These are phyloP conservation scores for Xiphorhynchus erythropygius DNA, from an alignment of 2,797 vertebrate genomes.

Conservation along the genomic window DNA sequence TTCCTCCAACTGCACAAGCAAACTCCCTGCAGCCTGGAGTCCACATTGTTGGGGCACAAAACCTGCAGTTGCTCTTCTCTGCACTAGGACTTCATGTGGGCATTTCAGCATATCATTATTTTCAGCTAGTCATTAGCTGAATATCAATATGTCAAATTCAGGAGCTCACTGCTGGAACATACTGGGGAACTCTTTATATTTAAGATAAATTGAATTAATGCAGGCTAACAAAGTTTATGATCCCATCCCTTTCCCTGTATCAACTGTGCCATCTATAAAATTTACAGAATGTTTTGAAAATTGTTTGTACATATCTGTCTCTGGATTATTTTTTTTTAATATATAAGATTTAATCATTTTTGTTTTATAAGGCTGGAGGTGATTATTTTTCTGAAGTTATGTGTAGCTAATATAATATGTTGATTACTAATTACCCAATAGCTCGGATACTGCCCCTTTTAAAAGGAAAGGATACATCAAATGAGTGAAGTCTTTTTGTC, in stretches of 20 bases:
- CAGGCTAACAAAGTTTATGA: background rate
- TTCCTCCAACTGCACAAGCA: background rate
- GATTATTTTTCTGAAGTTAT: constrained; percentile 26
- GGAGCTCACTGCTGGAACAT: background rate
- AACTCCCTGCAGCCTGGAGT: background rate
- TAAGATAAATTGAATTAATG: background rate
- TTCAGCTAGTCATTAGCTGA: background rate
- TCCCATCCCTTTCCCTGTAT: background rate
- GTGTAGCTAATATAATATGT: constrained; percentile 36
- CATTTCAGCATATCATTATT: background rate
- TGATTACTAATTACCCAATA: constrained; percentile 25
- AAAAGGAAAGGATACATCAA: constrained; percentile 17
- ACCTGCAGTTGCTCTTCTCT: background rate
- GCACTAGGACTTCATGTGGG: background rate
- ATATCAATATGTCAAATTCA: background rate
- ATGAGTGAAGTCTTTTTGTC: constrained; percentile 22
- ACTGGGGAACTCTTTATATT: background rate
- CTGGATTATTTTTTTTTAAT: background rate
- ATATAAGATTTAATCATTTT: background rate
- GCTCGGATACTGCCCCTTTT: constrained; percentile 11
- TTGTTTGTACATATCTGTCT: background rate
- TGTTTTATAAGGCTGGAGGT: constrained; percentile 5
- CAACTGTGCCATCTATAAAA: background rate
- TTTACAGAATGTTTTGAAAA: background rate
- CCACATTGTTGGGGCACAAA: background rate